Evolutionary conservation across 53 echinoderm and acorn worm species (phyloP).

Genomic region (Luidia sarsii): DNA sequence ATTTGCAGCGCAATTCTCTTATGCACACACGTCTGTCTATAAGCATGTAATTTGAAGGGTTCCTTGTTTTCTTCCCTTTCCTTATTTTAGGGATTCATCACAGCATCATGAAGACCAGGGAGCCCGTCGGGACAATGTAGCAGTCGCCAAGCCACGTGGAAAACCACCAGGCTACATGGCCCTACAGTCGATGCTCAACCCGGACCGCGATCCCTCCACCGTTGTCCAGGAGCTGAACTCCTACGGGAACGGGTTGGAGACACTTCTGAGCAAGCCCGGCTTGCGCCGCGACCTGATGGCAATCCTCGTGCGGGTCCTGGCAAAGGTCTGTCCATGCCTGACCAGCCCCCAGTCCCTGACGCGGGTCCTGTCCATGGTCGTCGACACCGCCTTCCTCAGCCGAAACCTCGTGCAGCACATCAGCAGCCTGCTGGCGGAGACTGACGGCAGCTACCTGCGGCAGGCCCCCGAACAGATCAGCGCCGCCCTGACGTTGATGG

Average conservation of each 20-base stretch:
- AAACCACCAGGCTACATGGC: slow-evolving; percentile 64
- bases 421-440: slow-evolving; percentile 55
- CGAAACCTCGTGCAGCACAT: slow-evolving; percentile 66
- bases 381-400: slow-evolving; percentile 61
- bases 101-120: too few relatives aligned
- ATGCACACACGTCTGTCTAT: too few relatives aligned
- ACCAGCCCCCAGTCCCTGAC: slow-evolving; percentile 56
- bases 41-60: too few relatives aligned
- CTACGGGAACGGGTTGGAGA: slow-evolving; percentile 63
- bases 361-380: slow-evolving; percentile 55
- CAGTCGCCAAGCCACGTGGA: too few relatives aligned
- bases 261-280: slow-evolving; percentile 60
- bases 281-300: slow-evolving; percentile 77
- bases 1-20: too few relatives aligned
- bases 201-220: slow-evolving; percentile 52
- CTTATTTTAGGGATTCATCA: too few relatives aligned
- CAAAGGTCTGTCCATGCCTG: slow-evolving; percentile 60
- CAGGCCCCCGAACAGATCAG: slow-evolving; percentile 48
- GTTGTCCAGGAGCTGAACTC: slow-evolving; percentile 63
- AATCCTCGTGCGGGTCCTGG: slow-evolving; percentile 59
- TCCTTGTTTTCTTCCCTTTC: too few relatives aligned
- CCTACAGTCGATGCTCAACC: slow-evolving; percentile 60
- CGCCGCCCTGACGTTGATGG: slow-evolving; percentile 63
- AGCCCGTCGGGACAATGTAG: too few relatives aligned
- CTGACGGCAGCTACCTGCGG: neutral